phyloP scores from a whole-genome alignment of 2,797 vertebrate species.

The Chelmon rostratus region DNA sequence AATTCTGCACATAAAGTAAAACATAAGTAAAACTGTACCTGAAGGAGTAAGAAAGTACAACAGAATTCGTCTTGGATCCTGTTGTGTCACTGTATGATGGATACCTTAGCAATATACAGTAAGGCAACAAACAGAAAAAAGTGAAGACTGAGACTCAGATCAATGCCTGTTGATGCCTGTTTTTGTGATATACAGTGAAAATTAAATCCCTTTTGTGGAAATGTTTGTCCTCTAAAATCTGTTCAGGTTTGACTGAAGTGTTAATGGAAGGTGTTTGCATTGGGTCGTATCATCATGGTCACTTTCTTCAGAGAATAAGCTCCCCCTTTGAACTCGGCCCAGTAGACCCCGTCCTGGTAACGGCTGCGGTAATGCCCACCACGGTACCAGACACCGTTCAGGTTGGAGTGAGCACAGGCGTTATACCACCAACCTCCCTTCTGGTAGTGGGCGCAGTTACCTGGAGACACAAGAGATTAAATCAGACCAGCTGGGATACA shows the following conservation, averaged over 20 bases:
- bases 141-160: background rate
- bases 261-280: slow-evolving; percentile 93
- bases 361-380: slow-evolving; percentile 96
- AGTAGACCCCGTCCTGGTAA: slow-evolving; percentile 95
- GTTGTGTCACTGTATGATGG: background rate
- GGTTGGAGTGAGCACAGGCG: slow-evolving; percentile 94
- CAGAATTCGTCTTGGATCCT: background rate
- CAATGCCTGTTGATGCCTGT: background rate
- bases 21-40: slow-evolving; percentile 11
- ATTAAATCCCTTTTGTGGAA: background rate
- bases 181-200: background rate
- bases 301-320: slow-evolving; percentile 93
- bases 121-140: slow-evolving; percentile 8
- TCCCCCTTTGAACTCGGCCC: slow-evolving; percentile 95
- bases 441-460: slow-evolving; percentile 96
- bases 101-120: slow-evolving; percentile 4
- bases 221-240: background rate
- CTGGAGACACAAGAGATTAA: slow-evolving; percentile 72
- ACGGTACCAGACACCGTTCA: slow-evolving; percentile 95
- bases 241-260: background rate
- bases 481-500: background rate
- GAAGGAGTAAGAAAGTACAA: background rate
- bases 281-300: slow-evolving; percentile 91
- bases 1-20: background rate
- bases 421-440: slow-evolving; percentile 99